Conservation (phyloP, 2,888 invertebrate genomes). For the Ichneumoninae sp. region DNA sequence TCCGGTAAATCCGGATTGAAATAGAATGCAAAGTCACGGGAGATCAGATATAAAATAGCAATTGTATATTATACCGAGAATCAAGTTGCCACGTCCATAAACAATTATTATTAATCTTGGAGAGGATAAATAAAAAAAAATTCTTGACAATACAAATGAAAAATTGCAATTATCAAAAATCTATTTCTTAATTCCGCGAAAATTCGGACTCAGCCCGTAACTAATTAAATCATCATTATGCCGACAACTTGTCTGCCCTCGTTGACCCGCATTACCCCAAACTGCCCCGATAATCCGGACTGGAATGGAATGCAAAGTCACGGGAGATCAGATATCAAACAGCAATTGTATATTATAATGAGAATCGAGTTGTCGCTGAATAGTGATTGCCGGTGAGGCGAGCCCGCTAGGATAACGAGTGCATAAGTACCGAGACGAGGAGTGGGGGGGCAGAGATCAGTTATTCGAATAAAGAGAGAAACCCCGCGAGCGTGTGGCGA, state of each 20-base stretch:
- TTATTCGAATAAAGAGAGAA: slow-evolving; percentile 2
- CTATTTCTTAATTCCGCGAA: neutral
- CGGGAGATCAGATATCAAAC: slow-evolving; percentile 55
- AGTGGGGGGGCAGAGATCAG: neutral
- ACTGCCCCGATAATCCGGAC: slow-evolving; percentile 38
- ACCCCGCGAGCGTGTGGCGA: slow-evolving; percentile 6
- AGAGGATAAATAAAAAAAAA: neutral
- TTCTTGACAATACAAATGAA: no score
- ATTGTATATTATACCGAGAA: slow-evolving; percentile 58
- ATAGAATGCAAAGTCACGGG: slow-evolving; percentile 55
- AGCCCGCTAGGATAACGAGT: slow-evolving; percentile 8
- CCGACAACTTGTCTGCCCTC: neutral
- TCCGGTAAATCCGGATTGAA: slow-evolving; percentile 46
- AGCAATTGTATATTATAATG: slow-evolving; percentile 57
- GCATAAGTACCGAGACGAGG: neutral
- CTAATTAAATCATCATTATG: neutral
- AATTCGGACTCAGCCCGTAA: neutral
- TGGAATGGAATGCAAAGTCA: slow-evolving; percentile 58
- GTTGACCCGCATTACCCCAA: neutral
- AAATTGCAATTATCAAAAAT: no score
- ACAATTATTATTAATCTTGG: neutral
- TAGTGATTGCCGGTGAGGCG: slow-evolving; percentile 13
- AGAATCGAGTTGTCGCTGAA: slow-evolving; percentile 47
- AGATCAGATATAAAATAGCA: slow-evolving; percentile 57
- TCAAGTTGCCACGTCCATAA: neutral